Percentiles rank a stretch among this genome's conserved stretches.
Evolutionary conservation across 2,797 vertebrate genomes (phyloP).

Genomic region (Jordanella pulchra): DNA sequence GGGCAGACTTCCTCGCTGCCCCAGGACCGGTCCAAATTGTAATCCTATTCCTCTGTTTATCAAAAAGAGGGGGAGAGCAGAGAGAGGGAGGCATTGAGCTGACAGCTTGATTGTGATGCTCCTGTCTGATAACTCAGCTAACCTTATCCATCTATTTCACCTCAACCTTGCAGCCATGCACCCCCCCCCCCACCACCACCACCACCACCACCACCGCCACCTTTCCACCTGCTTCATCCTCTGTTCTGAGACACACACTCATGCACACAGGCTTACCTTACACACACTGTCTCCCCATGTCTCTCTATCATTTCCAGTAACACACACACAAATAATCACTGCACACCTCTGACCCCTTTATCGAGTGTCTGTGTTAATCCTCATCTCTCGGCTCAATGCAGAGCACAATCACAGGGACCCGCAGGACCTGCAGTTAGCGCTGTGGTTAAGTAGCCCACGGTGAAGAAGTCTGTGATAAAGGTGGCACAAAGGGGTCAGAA

Average conservation of each 20-base stretch:
- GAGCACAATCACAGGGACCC: constrained; percentile 80
- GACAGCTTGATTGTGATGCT: constrained; percentile 88
- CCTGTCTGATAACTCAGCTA: constrained; percentile 85
- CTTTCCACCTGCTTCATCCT: constrained; percentile 70
- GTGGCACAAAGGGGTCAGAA: constrained; percentile 76
- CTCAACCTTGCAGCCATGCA: constrained; percentile 82
- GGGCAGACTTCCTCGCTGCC: constrained; percentile 75
- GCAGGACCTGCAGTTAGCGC: constrained; percentile 78
- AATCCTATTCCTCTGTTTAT: constrained; percentile 89
- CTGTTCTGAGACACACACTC: constrained; percentile 61
- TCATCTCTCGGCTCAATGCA: constrained; percentile 79
- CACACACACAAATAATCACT: constrained; percentile 82
- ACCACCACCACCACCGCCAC: no score
- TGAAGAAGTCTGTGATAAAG: constrained; percentile 78
- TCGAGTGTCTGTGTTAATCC: constrained; percentile 83
- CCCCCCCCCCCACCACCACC: constrained; percentile 68
- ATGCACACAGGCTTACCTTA: constrained; percentile 45
- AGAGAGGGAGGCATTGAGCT: constrained; percentile 77
- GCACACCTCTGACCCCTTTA: constrained; percentile 83
- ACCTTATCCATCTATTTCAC: constrained; percentile 88
- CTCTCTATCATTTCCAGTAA: constrained; percentile 59
- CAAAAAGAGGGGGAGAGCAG: constrained; percentile 80
- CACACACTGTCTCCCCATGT: constrained; percentile 34
- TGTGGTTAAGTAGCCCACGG: constrained; percentile 78
- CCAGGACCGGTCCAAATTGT: constrained; percentile 84